phyloP scores from a whole-genome alignment of 1,140 invertebrate species.

The Manduca sexta region DNA sequence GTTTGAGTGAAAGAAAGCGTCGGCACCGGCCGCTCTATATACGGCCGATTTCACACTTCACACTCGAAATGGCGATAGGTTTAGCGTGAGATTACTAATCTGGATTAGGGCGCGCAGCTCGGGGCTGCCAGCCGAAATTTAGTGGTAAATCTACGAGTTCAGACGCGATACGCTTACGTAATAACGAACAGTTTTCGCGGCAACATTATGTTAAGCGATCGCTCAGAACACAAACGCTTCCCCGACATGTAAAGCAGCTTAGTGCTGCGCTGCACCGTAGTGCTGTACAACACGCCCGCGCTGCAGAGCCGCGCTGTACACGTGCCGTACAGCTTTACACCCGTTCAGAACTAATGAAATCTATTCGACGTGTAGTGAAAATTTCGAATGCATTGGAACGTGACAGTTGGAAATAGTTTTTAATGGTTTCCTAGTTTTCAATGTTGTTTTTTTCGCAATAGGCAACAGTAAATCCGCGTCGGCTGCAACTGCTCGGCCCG shows the following conservation, averaged over 20 bases:
- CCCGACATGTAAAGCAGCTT: not conserved
- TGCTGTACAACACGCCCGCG: no score
- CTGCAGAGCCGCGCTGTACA: no score
- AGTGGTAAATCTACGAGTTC: constrained; percentile 11
- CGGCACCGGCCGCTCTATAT: constrained; percentile 9
- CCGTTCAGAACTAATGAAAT: not conserved
- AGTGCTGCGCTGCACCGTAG: no score
- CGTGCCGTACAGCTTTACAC: no score
- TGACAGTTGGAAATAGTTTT: constrained; percentile 1
- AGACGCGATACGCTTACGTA: not conserved
- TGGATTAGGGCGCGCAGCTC: constrained; percentile 18
- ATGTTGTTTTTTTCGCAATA: constrained; percentile 5
- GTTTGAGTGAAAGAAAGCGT: constrained; percentile 6
- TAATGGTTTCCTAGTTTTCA: constrained; percentile 1
- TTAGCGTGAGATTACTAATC: constrained; percentile 33
- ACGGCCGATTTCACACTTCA: constrained; percentile 35
- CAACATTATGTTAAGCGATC: not conserved
- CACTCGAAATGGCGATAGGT: constrained; percentile 30
- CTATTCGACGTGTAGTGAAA: not conserved
- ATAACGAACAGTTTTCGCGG: not conserved
- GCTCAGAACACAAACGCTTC: not conserved
- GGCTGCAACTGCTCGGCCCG: constrained; percentile 29
- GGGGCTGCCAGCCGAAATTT: constrained; percentile 11
- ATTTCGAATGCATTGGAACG: not conserved
- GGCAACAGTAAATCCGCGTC: constrained; percentile 17